phyloP scores from a whole-genome alignment of 2,888 invertebrate species.

The Eristalinus aeneus region DNA sequence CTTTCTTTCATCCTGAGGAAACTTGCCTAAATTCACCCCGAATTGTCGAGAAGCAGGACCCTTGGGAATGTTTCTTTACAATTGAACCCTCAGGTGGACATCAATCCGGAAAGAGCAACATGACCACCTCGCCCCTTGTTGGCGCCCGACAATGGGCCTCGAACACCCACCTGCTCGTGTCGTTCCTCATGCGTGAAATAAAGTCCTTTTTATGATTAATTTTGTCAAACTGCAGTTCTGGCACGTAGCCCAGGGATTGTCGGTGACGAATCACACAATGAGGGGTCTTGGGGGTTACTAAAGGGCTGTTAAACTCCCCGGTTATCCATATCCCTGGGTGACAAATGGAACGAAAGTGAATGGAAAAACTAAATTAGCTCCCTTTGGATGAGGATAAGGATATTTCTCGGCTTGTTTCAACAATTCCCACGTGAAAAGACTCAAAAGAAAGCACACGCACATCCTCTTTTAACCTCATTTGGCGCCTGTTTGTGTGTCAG shows the following conservation, averaged over 20 bases:
- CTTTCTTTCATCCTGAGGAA: background rate
- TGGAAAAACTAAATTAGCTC: conserved; percentile 37
- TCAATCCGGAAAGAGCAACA: conserved; percentile 15
- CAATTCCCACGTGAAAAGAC: conserved; percentile 57
- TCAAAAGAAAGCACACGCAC: background rate
- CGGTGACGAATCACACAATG: background rate
- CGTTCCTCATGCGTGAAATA: conserved; percentile 24
- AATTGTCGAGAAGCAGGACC: background rate
- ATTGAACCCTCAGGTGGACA: conserved; percentile 15
- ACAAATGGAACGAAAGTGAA: conserved; percentile 23
- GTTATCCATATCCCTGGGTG: conserved; percentile 51
- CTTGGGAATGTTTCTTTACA: conserved; percentile 3
- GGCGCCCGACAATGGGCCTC: conserved; percentile 11
- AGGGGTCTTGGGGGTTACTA: conserved; percentile 2
- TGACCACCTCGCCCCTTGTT: background rate
- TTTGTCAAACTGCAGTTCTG: conserved; percentile 15
- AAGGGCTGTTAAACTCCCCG: conserved; percentile 52
- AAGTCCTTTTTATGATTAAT: conserved; percentile 53
- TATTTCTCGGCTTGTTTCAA: conserved; percentile 45
- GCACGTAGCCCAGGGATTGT: conserved; percentile 12
- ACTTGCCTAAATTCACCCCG: background rate
- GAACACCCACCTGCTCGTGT: background rate
- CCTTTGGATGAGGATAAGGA: conserved; percentile 55
- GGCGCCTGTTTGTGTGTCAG: conserved; percentile 55
- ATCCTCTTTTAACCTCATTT: conserved; percentile 69